phyloP scores from a whole-genome alignment of 2,113 vertebrate species.

The Lycaon pictus region DNA sequence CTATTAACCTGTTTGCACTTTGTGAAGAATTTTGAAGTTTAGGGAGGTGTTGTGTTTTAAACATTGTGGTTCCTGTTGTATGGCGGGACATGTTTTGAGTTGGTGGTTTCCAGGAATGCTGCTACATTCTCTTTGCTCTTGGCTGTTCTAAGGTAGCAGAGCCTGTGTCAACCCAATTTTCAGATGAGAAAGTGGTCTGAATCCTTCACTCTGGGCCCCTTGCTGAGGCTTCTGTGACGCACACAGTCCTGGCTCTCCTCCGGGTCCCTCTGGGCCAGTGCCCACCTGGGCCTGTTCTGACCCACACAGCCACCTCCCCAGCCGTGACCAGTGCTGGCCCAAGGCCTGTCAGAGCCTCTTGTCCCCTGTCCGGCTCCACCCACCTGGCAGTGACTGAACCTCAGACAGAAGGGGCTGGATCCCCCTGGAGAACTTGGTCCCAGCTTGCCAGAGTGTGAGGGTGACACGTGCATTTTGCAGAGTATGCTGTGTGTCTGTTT shows the following conservation, averaged over 20 bases:
- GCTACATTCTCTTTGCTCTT: rapidly evolving
- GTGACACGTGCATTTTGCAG: rapidly evolving
- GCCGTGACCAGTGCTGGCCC: not conserved
- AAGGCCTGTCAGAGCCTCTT: not conserved
- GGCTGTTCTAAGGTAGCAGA: not conserved
- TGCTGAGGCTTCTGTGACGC: not conserved
- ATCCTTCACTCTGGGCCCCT: not conserved
- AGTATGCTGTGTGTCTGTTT: not conserved
- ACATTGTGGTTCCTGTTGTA: rapidly evolving
- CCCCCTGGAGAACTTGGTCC: not conserved
- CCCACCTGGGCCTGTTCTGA: rapidly evolving
- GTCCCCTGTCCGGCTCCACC: not conserved
- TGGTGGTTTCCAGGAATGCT: rapidly evolving
- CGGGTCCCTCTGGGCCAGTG: not conserved
- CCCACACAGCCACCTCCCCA: not conserved
- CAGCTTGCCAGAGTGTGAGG: no score
- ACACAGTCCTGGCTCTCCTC: not conserved
- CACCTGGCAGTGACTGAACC: not conserved
- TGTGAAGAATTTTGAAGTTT: not conserved
- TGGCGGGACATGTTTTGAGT: rapidly evolving
- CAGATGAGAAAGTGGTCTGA: not conserved
- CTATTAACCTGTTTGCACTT: rapidly evolving
- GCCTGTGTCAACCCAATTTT: not conserved
- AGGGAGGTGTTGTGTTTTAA: rapidly evolving
- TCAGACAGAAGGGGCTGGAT: not conserved